Percentiles rank a stretch among this genome's conserved stretches.
Evolutionary conservation across 1,140 invertebrate genomes (phyloP).

Genomic region (Pseudomyrmex dendroicus): DNA sequence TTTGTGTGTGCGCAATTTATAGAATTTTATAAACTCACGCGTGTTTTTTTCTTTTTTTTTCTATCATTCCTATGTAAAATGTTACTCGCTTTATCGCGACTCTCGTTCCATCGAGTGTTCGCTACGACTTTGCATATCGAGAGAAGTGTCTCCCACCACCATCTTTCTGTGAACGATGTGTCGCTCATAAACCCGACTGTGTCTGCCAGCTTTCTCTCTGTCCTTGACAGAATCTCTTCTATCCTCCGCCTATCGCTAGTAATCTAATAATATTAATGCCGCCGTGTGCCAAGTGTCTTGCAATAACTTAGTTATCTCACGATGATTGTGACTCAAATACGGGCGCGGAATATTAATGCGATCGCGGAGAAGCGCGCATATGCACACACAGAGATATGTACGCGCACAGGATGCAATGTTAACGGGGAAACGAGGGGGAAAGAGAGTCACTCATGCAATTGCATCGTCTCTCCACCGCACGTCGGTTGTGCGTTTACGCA

Average conservation of each 20-base stretch:
- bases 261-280: conserved; percentile 62
- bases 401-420: conserved; percentile 15
- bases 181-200: conserved; percentile 29
- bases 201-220: conserved; percentile 30
- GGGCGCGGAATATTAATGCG: conserved; percentile 60
- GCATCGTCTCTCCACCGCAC: conserved; percentile 38
- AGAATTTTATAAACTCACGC: neutral
- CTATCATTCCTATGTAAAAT: neutral
- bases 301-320: conserved; percentile 62
- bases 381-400: conserved; percentile 12
- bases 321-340: conserved; percentile 67
- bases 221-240: conserved; percentile 26
- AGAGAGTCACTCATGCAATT: conserved; percentile 49
- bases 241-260: conserved; percentile 55
- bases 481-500: conserved; percentile 55
- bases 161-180: conserved; percentile 26
- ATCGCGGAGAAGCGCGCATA: conserved; percentile 52
- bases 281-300: conserved; percentile 55
- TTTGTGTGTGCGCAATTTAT: neutral
- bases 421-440: neutral
- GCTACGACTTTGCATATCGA: neutral
- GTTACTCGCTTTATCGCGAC: neutral
- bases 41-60: too few species aligned
- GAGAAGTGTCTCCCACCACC: neutral
- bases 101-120: neutral